Evolutionary conservation across 2,113 vertebrate genomes (phyloP), one percentile per base, ranked within the genome.

Genomic region (Barbus barbus): DNA sequence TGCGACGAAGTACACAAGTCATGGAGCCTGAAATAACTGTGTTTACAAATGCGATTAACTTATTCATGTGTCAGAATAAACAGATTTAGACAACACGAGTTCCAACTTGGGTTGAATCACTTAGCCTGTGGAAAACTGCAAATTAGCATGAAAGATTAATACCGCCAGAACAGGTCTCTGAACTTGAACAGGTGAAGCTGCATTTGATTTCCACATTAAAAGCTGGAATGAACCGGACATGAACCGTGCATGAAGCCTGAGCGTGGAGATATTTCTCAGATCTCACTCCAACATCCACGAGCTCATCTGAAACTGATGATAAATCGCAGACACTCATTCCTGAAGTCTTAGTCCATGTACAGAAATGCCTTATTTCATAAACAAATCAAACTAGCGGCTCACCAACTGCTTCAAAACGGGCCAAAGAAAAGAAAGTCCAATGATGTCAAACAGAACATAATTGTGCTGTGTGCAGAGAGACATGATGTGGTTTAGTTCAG

Each of bases 311-410:
- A 81, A 75, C 60, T 20, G 36, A 72, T 86, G 60, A 86, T 87
- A 82, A 86, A 86, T 77, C 33, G 56, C 78, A 80, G 73, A 89
- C 77, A 83, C 87, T 92, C 86, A 89, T 79, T 93, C 87, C 86
- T 91, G 83, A 53, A 75, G 80, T 74, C 83, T 74, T 63, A 87
- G 73, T 76, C 82, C 84, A 78, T 77, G 78, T 56, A 83, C 83
- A 78, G 78, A 89, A 90, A 89, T 71, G 82, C 22, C 81, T 61
- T 5, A 48, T 61, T n/a, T 78, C 77, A 82, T 82, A 89, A 87
- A 87, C 83, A 90, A 83, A 83, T 76, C 75, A 38, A 78, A 86
- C 83, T 61, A 84, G 76, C 22, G 22, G 80, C 75, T 80, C 58
- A 6, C 81, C 28, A 83, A 81, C 46, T 80, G 36, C 33, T 76